Conservation (phyloP, 92 coral and sea anemone genomes). For the Pocillopora grandis region DNA sequence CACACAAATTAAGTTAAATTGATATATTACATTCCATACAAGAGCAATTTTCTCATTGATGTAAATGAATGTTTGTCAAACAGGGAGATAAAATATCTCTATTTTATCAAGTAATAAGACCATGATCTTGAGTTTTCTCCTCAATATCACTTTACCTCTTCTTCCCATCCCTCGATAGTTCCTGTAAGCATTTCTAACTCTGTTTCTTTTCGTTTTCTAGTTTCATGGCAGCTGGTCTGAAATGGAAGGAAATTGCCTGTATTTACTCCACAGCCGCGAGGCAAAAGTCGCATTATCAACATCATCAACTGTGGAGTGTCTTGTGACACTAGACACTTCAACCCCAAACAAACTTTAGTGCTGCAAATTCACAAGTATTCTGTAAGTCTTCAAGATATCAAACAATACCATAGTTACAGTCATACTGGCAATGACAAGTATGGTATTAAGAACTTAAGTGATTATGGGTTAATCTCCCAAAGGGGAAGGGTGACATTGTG, state of each 20-base stretch:
- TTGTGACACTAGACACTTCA: not conserved
- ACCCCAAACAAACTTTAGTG: too few species aligned
- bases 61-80: not conserved
- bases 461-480: not conserved
- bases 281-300: constrained; percentile 4
- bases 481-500: not conserved
- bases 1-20: too few species aligned
- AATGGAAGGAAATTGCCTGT: constrained; percentile 18
- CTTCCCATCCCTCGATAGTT: constrained; percentile 95
- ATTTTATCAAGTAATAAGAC: not conserved
- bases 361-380: too few species aligned
- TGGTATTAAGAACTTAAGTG: constrained; percentile 1
- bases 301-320: not conserved
- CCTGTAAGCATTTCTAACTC: constrained; percentile 97
- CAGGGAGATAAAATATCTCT: not conserved
- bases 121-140: not conserved
- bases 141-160: constrained; percentile 53
- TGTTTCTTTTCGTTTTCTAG: constrained; percentile 93
- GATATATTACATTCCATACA: too few species aligned
- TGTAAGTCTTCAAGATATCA: too few species aligned
- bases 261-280: not conserved
- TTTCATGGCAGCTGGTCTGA: constrained; percentile 97
- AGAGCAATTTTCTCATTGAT: too few species aligned
- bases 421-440: not conserved
- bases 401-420: not conserved